These are phyloP conservation scores for Dendropsophus ebraccatus DNA, from an alignment of 2,113 vertebrate genomes.

Conservation along the genomic window DNA sequence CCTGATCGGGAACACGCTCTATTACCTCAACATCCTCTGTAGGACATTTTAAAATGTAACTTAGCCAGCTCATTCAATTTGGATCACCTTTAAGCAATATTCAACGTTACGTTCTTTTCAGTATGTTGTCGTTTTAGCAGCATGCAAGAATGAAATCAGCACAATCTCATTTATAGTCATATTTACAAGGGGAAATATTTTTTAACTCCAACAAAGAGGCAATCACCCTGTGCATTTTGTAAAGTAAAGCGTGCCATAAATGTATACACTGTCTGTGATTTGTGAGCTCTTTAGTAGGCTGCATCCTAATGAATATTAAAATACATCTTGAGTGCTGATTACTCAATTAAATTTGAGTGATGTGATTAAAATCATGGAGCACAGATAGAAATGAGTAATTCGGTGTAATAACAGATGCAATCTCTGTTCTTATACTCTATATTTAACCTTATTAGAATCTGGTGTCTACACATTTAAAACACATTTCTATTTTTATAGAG, in stretches of 20 bases:
- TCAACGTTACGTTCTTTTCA: background rate
- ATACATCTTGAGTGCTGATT: slow-evolving; percentile 27
- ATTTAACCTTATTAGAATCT: slow-evolving; percentile 7
- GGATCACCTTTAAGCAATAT: too few relatives aligned
- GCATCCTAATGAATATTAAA: slow-evolving; percentile 46
- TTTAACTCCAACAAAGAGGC: background rate
- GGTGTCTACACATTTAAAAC: slow-evolving; percentile 36
- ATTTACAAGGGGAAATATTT: background rate
- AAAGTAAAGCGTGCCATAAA: slow-evolving; percentile 10
- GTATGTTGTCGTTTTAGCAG: background rate
- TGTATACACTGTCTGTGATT: background rate
- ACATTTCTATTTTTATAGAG: slow-evolving; percentile 40
- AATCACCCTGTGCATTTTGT: background rate
- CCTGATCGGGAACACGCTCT: too few relatives aligned
- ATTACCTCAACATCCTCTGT: too few relatives aligned
- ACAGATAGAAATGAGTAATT: slow-evolving; percentile 28
- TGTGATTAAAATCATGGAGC: slow-evolving; percentile 35
- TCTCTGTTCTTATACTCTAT: slow-evolving; percentile 20
- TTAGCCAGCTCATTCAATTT: too few relatives aligned
- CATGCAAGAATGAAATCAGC: background rate
- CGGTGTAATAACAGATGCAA: slow-evolving; percentile 16
- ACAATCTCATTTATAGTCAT: background rate
- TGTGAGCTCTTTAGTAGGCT: background rate
- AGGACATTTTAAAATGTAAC: too few relatives aligned
- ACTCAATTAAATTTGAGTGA: slow-evolving; percentile 37